Evolutionary conservation across 2,888 invertebrate species (phyloP).

Genomic region (Uropetala carovei): DNA sequence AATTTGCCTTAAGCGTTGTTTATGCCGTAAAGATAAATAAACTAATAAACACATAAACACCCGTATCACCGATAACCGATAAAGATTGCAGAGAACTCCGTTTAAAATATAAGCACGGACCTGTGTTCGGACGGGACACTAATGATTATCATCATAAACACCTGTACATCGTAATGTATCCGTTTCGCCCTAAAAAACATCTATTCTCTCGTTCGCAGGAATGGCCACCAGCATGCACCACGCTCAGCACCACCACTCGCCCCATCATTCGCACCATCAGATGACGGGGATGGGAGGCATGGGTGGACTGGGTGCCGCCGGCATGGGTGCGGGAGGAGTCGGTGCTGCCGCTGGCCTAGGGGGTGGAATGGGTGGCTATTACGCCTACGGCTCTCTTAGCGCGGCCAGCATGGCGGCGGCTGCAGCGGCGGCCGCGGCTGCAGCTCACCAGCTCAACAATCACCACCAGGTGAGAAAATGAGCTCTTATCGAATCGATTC

Average conservation of each 20-base stretch:
- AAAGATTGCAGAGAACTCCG: too few species aligned
- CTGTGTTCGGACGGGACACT: too few species aligned
- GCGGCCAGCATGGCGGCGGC: slow-evolving; percentile 65
- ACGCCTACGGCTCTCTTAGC: slow-evolving; percentile 74
- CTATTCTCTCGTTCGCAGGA: slow-evolving; percentile 76
- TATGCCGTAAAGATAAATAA: too few species aligned
- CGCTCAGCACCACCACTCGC: slow-evolving; percentile 84
- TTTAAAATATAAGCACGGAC: too few species aligned
- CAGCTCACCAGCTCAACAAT: slow-evolving; percentile 72
- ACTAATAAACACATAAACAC: too few species aligned
- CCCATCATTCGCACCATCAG: slow-evolving; percentile 69
- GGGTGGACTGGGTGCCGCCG: slow-evolving; percentile 84
- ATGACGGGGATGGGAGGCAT: slow-evolving; percentile 80
- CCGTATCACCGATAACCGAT: too few species aligned
- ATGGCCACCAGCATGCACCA: slow-evolving; percentile 85
- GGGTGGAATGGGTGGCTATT: slow-evolving; percentile 75
- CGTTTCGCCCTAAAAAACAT: too few species aligned
- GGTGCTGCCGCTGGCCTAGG: slow-evolving; percentile 81
- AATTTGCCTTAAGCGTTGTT: too few species aligned
- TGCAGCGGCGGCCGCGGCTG: slow-evolving; percentile 68
- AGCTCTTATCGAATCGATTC: too few species aligned
- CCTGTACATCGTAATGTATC: too few species aligned
- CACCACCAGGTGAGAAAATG: slow-evolving; percentile 74
- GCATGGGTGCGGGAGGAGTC: slow-evolving; percentile 84
- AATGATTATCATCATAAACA: too few species aligned